These are phyloP conservation scores for Stratiomys singularior DNA, from an alignment of 2,888 invertebrate species.

Conservation along the genomic window DNA sequence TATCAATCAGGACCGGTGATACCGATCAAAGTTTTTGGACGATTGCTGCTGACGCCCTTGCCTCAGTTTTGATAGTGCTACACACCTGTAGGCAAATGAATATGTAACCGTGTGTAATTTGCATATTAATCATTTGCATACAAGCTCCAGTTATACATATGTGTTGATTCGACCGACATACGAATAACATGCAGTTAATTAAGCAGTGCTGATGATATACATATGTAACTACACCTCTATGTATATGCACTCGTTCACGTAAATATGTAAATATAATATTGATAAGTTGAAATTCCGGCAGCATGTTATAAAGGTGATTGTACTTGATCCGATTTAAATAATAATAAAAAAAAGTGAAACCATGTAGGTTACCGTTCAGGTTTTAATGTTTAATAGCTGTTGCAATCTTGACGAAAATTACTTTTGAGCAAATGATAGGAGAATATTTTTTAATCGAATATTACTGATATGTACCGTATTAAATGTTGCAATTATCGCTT, in stretches of 20 bases:
- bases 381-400: not conserved
- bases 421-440: too few species aligned
- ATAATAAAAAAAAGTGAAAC: constrained; percentile 28
- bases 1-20: constrained; percentile 22
- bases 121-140: constrained; percentile 21
- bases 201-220: too few species aligned
- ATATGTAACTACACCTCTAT: not conserved
- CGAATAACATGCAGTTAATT: too few species aligned
- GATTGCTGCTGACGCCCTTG: constrained; percentile 2
- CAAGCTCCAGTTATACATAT: not conserved
- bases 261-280: not conserved
- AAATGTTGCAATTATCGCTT: too few species aligned
- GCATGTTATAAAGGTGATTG: constrained; percentile 22
- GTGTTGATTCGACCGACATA: too few species aligned
- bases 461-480: too few species aligned
- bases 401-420: too few species aligned
- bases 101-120: constrained; percentile 15
- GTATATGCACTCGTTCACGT: not conserved
- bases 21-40: not conserved
- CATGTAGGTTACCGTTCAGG: constrained; percentile 27
- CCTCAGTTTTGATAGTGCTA: not conserved
- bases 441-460: too few species aligned
- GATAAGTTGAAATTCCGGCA: constrained; percentile 12
- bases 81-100: not conserved
- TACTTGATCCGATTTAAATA: constrained; percentile 23